Base-by-base conservation (phyloP, 1,140 invertebrate species). In the Nasonia giraulti region DNA sequence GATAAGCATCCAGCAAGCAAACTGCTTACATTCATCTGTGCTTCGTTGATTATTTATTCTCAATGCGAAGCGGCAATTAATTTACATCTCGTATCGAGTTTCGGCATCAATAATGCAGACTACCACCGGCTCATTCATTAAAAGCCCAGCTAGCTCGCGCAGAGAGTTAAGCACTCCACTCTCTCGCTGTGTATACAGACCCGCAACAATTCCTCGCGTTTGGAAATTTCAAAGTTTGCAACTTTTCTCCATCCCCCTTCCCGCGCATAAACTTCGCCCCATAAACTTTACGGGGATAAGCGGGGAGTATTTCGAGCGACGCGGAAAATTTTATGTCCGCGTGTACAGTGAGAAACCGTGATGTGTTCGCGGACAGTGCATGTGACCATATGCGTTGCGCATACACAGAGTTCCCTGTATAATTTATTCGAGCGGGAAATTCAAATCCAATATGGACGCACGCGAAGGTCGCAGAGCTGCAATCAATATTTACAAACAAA, bases 71-170 rank as follows among this genome's bases (percentile, higher is more conserved):
- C 1, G 17, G 17, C 55, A 4, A 62, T 62, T 62, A 62, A 62
- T 62, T 62, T 62, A 62, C 55, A 62, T 62, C 55, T 62, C 55
- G 55, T 62, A 62, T 62, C 55, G 55, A 62, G 55, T 62, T 62
- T 62, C 55, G 17, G 5, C 20, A 62, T n/a, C 55, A 62, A 62
- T 62, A 62, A 62, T 62, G 55, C 55, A 62, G 55, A 62, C 55
- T 2, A 62, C 55, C 55, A 62, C 55, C 20, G 7, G 55, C 20
- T 62, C 20, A 62, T 62, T 62, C 55, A 62, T 62, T 62, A n/a
- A 62, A 62, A 62, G 55, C 55, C 55, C 6, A 62, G 47, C 11
- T 44, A 44, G 12, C 47, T 12, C 0, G 55, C 55, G 20, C 55
- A 62, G 55, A 62, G 55, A 62, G 55, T 62, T 62, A n/a, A 62